Conservation (phyloP, 2,113 vertebrate genomes). For the Phrynocephalus versicolor region DNA sequence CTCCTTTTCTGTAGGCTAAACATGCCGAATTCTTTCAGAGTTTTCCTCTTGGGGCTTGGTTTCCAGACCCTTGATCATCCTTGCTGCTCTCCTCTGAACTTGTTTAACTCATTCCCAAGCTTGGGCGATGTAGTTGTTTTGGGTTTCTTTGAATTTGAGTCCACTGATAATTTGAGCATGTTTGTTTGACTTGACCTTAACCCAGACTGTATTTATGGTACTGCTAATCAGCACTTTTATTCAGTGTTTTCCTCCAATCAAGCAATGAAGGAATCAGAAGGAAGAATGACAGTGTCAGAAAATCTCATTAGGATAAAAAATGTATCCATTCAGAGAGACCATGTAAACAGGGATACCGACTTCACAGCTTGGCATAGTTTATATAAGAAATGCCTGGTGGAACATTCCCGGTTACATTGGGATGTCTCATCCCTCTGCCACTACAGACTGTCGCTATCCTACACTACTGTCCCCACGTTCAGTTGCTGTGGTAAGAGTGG, state of each 20-base stretch:
- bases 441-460: too few relatives aligned
- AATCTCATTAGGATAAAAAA: not conserved
- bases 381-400: not conserved
- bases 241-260: not conserved
- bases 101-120: not conserved
- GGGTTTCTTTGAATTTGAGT: not conserved
- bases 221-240: not conserved
- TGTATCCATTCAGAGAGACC: not conserved
- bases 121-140: not conserved
- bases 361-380: not conserved
- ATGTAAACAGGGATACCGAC: not conserved
- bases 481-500: too few relatives aligned
- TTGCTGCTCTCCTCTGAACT: too few relatives aligned
- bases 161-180: not conserved
- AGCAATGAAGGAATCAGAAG: not conserved
- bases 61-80: too few relatives aligned
- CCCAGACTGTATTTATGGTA: not conserved
- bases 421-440: too few relatives aligned
- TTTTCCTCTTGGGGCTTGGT: too few relatives aligned
- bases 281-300: not conserved
- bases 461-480: too few relatives aligned
- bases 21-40: too few relatives aligned
- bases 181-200: not conserved
- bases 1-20: too few relatives aligned
- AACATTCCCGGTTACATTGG: too few relatives aligned